Evolutionary conservation across 2,113 vertebrate species (phyloP).

Genomic region (Megaceryle maxima): DNA sequence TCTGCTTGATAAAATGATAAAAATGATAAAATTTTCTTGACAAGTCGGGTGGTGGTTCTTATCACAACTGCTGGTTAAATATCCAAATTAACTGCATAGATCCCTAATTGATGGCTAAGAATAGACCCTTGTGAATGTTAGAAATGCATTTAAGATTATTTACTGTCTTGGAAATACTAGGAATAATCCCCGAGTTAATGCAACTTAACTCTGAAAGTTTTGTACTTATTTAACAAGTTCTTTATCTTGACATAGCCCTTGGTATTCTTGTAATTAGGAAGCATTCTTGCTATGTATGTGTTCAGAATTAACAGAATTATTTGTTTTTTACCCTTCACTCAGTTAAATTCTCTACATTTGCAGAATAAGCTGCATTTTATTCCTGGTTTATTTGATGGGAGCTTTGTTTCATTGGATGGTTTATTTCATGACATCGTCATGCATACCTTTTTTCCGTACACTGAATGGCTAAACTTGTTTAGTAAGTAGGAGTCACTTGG

Average conservation of each 20-base stretch:
- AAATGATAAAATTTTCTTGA: background rate
- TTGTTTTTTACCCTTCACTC: background rate
- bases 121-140: background rate
- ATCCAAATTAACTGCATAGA: background rate
- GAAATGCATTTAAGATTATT: background rate
- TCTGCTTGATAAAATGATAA: background rate
- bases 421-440: background rate
- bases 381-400: background rate
- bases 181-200: background rate
- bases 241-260: background rate
- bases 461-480: background rate
- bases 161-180: background rate
- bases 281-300: fast-evolving
- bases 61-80: background rate
- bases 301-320: background rate
- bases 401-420: background rate
- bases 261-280: background rate
- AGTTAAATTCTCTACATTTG: background rate
- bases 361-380: background rate
- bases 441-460: background rate
- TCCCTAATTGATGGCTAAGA: background rate
- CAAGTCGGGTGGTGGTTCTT: background rate
- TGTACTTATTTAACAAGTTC: background rate
- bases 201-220: background rate
- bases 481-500: background rate